These are phyloP conservation scores for Drosophila jambulina DNA, from an alignment of 1,140 invertebrate genomes.

Conservation along the genomic window DNA sequence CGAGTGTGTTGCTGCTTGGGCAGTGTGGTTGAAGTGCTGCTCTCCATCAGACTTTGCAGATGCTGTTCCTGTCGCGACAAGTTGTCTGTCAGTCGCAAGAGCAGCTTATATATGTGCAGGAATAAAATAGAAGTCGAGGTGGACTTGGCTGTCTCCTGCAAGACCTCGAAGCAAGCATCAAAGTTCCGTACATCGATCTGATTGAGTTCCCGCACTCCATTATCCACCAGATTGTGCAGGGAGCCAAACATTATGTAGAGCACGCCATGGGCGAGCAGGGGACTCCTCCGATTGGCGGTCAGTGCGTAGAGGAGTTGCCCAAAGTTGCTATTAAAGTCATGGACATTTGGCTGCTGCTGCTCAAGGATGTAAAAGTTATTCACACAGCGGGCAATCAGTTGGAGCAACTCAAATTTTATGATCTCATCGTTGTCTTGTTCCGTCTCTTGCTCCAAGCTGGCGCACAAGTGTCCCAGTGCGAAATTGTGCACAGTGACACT, in stretches of 20 bases:
- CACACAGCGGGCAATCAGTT: conserved; percentile 69
- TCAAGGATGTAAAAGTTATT: conserved; percentile 71
- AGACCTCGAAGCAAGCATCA: conserved; percentile 67
- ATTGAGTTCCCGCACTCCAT: conserved; percentile 44
- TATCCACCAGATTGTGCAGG: conserved; percentile 69
- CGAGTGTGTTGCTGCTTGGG: conserved; percentile 56
- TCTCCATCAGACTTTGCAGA: conserved; percentile 67
- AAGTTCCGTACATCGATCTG: conserved; percentile 68
- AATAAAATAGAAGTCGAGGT: conserved; percentile 56
- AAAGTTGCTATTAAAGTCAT: conserved; percentile 71
- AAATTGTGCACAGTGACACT: conserved; percentile 76
- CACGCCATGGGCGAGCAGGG: conserved; percentile 54
- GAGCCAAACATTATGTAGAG: conserved; percentile 76
- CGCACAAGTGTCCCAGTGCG: conserved; percentile 67
- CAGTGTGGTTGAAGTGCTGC: conserved; percentile 50
- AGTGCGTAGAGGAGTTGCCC: conserved; percentile 67
- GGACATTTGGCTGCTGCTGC: conserved; percentile 51
- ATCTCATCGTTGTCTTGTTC: conserved; percentile 54
- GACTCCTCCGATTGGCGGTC: conserved; percentile 57
- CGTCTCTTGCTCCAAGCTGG: conserved; percentile 22
- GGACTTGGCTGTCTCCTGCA: conserved; percentile 46
- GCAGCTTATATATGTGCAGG: conserved; percentile 67
- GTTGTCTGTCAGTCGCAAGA: conserved; percentile 63
- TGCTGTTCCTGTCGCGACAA: conserved; percentile 64
- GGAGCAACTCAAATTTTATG: conserved; percentile 74